Conservation (phyloP, 2,797 vertebrate species). For the Macrochelys suwanniensis region DNA sequence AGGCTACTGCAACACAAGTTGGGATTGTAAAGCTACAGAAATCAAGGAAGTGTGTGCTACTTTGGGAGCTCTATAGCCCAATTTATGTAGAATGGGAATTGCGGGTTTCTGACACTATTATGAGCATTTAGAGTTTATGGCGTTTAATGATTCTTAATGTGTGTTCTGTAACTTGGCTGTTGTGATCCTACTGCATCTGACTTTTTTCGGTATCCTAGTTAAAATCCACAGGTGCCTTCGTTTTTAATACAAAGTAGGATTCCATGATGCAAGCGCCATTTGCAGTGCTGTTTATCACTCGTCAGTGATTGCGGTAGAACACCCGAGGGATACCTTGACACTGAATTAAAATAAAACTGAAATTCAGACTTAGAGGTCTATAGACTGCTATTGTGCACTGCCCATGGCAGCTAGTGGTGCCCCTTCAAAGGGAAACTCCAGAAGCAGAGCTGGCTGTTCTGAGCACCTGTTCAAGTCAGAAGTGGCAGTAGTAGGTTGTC, state of each 20-base stretch:
- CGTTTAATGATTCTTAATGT: not conserved
- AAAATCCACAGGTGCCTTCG: not conserved
- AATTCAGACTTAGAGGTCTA: not conserved
- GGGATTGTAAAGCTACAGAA: not conserved
- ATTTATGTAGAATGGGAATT: not conserved
- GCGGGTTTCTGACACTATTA: not conserved
- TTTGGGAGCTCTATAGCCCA: not conserved
- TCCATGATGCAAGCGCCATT: not conserved
- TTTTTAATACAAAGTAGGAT: not conserved
- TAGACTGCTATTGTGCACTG: not conserved
- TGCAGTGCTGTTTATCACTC: not conserved
- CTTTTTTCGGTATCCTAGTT: rapidly evolving
- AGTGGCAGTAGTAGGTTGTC: rapidly evolving
- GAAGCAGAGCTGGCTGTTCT: not conserved
- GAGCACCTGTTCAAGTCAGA: not conserved
- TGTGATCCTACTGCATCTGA: not conserved
- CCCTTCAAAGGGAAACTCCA: rapidly evolving
- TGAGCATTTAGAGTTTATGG: not conserved
- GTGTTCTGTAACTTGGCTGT: not conserved
- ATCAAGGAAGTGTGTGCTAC: not conserved
- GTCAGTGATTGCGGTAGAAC: not conserved
- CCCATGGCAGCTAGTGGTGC: rapidly evolving
- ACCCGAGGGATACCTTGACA: not conserved
- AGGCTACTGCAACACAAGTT: not conserved
- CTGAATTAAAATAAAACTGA: not conserved